Evolutionary conservation across 2,888 invertebrate genomes (phyloP).

Genomic region (Agonopterix alstromeriana): DNA sequence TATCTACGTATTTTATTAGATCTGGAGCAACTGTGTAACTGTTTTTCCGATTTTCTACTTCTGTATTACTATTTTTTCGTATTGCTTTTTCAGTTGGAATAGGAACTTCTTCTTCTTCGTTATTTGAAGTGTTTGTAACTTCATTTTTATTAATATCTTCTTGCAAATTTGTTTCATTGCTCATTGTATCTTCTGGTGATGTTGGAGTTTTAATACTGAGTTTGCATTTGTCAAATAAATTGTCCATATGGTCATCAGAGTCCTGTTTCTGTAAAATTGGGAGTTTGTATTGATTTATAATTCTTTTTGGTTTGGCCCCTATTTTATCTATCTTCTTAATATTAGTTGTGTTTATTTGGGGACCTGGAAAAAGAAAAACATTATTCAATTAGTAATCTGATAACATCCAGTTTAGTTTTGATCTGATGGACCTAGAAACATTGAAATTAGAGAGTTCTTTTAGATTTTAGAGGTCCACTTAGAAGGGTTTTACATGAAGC

Average conservation of each 20-base stretch:
- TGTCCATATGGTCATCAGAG: slow-evolving; percentile 50
- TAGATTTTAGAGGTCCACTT: no score
- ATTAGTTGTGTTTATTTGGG: slow-evolving; percentile 20
- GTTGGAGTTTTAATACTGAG: slow-evolving; percentile 47
- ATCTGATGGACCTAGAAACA: no score
- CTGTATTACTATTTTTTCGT: slow-evolving; percentile 3
- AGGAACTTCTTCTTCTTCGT: neutral
- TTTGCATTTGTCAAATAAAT: slow-evolving; percentile 58
- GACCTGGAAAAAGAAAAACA: slow-evolving; percentile 19
- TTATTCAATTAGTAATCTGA: neutral
- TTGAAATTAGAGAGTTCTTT: no score
- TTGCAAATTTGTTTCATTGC: slow-evolving; percentile 6
- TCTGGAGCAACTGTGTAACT: slow-evolving; percentile 31
- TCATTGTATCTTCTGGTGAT: slow-evolving; percentile 16
- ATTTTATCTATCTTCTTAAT: slow-evolving; percentile 37
- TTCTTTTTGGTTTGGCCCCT: slow-evolving; percentile 30
- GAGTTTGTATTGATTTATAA: slow-evolving; percentile 29
- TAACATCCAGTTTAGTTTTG: no score
- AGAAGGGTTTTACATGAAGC: no score
- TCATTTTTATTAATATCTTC: slow-evolving; percentile 10
- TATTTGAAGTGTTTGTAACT: slow-evolving; percentile 6
- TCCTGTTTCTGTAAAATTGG: slow-evolving; percentile 31
- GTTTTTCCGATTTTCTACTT: slow-evolving; percentile 20
- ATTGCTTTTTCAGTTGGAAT: neutral
- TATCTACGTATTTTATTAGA: slow-evolving; percentile 46